Evolutionary conservation across 1,140 invertebrate species (phyloP).

Genomic region (Scaptomyza hsui): DNA sequence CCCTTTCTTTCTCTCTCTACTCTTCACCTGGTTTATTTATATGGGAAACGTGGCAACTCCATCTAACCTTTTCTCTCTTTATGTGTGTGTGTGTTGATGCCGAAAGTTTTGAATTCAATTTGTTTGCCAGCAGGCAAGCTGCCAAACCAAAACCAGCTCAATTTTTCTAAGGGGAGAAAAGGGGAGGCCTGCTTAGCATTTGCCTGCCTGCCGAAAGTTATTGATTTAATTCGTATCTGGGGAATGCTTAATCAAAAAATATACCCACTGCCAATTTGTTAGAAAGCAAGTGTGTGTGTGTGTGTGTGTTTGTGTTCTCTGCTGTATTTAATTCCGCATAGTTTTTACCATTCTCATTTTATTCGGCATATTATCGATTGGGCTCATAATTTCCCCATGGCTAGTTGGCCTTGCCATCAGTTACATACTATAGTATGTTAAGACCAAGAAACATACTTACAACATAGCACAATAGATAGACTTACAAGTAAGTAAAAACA

Average conservation of each 20-base stretch:
- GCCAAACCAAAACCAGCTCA: conserved; percentile 42
- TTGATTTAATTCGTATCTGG: conserved; percentile 80
- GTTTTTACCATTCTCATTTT: conserved; percentile 15
- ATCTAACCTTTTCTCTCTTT: conserved; percentile 15
- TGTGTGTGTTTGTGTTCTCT: conserved; percentile 14
- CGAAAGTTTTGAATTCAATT: conserved; percentile 72
- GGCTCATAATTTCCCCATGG: conserved; percentile 46
- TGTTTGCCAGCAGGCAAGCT: conserved; percentile 58
- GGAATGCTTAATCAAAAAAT: conserved; percentile 80
- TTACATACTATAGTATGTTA: too few species aligned
- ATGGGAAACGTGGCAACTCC: background rate
- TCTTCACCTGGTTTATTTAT: background rate
- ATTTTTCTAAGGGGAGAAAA: background rate
- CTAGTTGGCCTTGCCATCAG: conserved; percentile 27
- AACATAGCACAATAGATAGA: too few species aligned
- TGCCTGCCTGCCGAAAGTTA: conserved; percentile 56
- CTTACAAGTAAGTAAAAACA: too few species aligned
- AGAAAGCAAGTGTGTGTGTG: conserved; percentile 34
- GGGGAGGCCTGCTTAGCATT: conserved; percentile 29
- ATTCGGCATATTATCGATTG: conserved; percentile 38
- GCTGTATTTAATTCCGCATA: conserved; percentile 28
- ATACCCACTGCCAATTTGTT: conserved; percentile 53
- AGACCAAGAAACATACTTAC: too few species aligned
- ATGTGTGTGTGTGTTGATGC: conserved; percentile 1
- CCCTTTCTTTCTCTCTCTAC: background rate